A percentile compares a stretch with the other conserved stretches of the same genome.
These are phyloP conservation scores for Nycticryphes semicollaris DNA, from an alignment of 2,113 vertebrate genomes.

Conservation along the genomic window DNA sequence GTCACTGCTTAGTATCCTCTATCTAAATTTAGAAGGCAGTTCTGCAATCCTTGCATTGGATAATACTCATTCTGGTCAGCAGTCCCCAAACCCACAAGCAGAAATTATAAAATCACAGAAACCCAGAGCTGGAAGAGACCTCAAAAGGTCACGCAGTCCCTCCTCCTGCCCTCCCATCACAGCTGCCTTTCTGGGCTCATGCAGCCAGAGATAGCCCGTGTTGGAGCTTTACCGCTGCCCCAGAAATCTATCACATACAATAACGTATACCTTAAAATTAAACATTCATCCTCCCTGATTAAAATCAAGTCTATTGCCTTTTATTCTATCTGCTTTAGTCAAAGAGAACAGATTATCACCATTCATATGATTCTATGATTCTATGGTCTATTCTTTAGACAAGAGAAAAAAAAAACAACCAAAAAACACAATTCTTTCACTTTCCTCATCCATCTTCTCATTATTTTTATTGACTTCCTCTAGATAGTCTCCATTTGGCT, in stretches of 20 bases:
- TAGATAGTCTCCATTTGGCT: background rate
- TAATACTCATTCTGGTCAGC: background rate
- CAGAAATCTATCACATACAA: background rate
- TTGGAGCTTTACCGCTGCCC: background rate
- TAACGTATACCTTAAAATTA: background rate
- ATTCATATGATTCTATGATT: too few relatives aligned
- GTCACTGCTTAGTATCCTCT: background rate
- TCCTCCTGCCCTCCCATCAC: background rate
- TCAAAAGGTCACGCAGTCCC: background rate
- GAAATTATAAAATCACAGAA: background rate
- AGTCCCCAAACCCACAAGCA: background rate
- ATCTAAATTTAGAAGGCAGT: conserved; percentile 14
- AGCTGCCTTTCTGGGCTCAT: background rate
- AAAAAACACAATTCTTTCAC: background rate
- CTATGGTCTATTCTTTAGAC: background rate
- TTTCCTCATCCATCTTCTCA: background rate
- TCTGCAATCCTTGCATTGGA: background rate
- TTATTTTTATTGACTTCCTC: background rate
- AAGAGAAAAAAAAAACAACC: background rate
- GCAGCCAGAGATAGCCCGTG: background rate
- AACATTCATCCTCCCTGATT: background rate
- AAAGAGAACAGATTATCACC: background rate
- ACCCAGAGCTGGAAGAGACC: background rate
- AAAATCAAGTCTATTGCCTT: background rate
- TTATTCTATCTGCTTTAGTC: background rate